Evolutionary conservation across 2,888 invertebrate species (phyloP), one percentile per base, ranked within the genome.

Genomic region (Netelia melanura): DNA sequence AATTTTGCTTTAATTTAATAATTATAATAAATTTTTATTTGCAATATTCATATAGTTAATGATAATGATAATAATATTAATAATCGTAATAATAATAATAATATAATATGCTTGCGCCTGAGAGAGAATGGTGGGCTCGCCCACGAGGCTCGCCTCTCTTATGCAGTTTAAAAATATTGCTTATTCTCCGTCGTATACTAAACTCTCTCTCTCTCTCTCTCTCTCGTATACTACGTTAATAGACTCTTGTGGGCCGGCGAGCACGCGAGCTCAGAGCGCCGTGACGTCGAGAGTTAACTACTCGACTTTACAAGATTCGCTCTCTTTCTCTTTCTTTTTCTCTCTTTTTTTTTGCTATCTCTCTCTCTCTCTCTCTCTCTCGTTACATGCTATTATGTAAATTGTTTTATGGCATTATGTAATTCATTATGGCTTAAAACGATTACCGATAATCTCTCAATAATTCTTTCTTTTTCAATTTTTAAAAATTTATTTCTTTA

Each of bases 341-440:
- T 58, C 62, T 30, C 61, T 23, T n/a, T 48, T 48, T 21, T 17
- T 44, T 21, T 21, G 1, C 21, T 48, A 11, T 21, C 21, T 21
- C 54, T 48, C 23, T 62, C 72, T 74, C 58, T 30, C 68, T 30
- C 65, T 38, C n/a, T 83, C 65, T 67, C 65, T 83, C 75, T 30
- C 76, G 54, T 64, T 75, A 85, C 65, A 62, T 52, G 64, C 79
- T 85, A 85, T 92, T 92, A 91, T 90, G 90, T 92, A 90, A 92
- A 91, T 92, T 87, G 88, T 90, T 86, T 86, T 93, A 93, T 93
- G 93, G 93, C 93, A 92, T 93, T 93, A 91, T 92, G 90, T 91
- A 89, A 91, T 90, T 92, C 89, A 92, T 92, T 93, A 93, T 93
- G 93, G 93, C 93, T 93, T 91, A 92, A 86, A 85, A 83, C 83